phyloP scores from a whole-genome alignment of 1,140 invertebrate species.

The Anoplophora glabripennis region DNA sequence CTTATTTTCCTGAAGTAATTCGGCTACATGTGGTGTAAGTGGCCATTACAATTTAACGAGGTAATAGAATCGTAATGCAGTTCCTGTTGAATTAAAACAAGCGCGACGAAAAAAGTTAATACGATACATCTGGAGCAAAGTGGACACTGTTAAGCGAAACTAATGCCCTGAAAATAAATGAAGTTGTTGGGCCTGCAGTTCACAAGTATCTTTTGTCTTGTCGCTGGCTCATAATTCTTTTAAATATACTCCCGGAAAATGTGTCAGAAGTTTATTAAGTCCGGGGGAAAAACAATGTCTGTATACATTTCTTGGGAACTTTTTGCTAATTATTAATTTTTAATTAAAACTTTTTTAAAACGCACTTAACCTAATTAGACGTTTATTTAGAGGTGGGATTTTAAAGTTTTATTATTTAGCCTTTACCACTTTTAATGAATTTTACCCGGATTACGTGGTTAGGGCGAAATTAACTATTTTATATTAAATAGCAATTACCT shows the following conservation, averaged over 20 bases:
- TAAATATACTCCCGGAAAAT: conserved; percentile 3
- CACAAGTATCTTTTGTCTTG: conserved; percentile 5
- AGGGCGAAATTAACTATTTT: too few relatives aligned
- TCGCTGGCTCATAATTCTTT: conserved; percentile 4
- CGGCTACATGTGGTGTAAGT: too few relatives aligned
- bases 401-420: too few relatives aligned
- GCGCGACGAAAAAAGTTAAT: conserved; percentile 11
- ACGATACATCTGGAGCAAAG: conserved; percentile 13
- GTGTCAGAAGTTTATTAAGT: conserved; percentile 3
- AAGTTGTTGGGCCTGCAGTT: conserved; percentile 3
- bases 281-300: background rate
- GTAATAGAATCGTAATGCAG: background rate
- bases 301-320: conserved; percentile 1
- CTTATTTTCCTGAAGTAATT: too few relatives aligned
- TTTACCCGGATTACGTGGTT: too few relatives aligned
- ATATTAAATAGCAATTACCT: too few relatives aligned
- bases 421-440: too few relatives aligned
- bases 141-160: conserved; percentile 12
- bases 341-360: background rate
- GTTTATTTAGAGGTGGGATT: background rate
- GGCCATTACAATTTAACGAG: background rate
- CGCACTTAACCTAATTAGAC: background rate
- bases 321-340: background rate
- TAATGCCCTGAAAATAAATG: conserved; percentile 12
- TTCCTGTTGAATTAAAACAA: conserved; percentile 3